Base-by-base conservation (phyloP, 2,888 invertebrate genomes). In the Schizotus pectinicornis region DNA sequence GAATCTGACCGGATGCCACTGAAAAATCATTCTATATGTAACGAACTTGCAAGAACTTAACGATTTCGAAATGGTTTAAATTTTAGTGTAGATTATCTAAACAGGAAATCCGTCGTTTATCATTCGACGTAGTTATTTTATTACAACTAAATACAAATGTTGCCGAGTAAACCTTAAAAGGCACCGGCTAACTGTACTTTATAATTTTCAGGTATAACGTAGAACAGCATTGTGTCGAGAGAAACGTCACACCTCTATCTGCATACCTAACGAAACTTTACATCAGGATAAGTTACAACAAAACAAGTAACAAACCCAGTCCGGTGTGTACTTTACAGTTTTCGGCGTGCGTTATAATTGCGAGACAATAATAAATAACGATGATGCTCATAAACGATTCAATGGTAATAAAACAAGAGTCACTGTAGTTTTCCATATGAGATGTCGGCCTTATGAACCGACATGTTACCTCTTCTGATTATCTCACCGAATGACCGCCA, bases 71-170 rank as follows among this genome's bases (percentile, higher is more conserved):
- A 48, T 55, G 47, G 58, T 59, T 59, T 56, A 42, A 31, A 47
- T 59, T 59, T 48, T 55, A 54, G 39, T 42, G 36, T 13, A 45
- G 58, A 51, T 62, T 65, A 65, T 65, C 63, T 63, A 57, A 62
- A 57, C 65, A 65, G 65, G 65, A 65, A 65, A 65, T 58, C 55
- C 36, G 52, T 42, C 49, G 65, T 65, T 65, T 63, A 63, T 65
- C 63, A 65, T 65, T 60, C 56, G 38, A 48, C 55, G 49, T 48
- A 41, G 62, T 64, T 60, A 62, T 62, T 65, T 63, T 65, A 65
- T 59, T 65, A 63, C 57, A 59, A 59, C 59, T 64, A 60, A 61
- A 59, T 52, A 65, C 61, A 63, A 65, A 63, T 55, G 62, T 59
- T 57, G 49, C 59, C 60, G 50, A 62, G 59, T 59, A 61, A 47